Conservation (phyloP, 2,888 invertebrate species). For the Osmoderma eremita region DNA sequence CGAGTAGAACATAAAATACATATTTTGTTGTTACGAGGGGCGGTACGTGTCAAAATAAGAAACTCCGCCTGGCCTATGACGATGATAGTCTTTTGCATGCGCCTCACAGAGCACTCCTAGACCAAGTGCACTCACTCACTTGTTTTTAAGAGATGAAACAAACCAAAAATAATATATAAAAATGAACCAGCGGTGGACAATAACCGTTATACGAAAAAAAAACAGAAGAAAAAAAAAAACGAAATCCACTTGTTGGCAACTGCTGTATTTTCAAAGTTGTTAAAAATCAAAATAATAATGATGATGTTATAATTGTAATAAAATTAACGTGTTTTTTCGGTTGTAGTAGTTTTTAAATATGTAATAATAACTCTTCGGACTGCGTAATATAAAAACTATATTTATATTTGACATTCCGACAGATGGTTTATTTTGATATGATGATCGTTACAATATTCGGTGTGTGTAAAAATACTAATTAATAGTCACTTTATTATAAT, state of each 20-base stretch:
- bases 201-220: conserved; percentile 54
- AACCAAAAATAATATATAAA: background rate
- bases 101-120: conserved; percentile 49
- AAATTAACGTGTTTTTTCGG: conserved; percentile 54
- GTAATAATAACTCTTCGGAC: conserved; percentile 52
- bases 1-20: conserved; percentile 34
- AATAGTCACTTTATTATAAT: conserved; percentile 59
- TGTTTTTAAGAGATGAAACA: conserved; percentile 49
- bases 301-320: conserved; percentile 44
- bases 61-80: conserved; percentile 44
- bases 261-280: conserved; percentile 63
- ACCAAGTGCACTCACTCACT: conserved; percentile 57
- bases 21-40: conserved; percentile 49
- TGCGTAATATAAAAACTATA: conserved; percentile 45
- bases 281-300: conserved; percentile 60
- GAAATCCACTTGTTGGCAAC: conserved; percentile 62
- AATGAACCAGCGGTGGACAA: conserved; percentile 61
- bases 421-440: conserved; percentile 62
- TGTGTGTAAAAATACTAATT: conserved; percentile 51
- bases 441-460: conserved; percentile 54
- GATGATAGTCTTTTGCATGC: conserved; percentile 47
- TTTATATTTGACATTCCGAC: conserved; percentile 54
- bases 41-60: conserved; percentile 32
- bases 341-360: conserved; percentile 49
- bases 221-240: no score